Evolutionary conservation across 2,797 vertebrate genomes (phyloP), one percentile per base, ranked within the genome.

Genomic region (Prunella strophiata): DNA sequence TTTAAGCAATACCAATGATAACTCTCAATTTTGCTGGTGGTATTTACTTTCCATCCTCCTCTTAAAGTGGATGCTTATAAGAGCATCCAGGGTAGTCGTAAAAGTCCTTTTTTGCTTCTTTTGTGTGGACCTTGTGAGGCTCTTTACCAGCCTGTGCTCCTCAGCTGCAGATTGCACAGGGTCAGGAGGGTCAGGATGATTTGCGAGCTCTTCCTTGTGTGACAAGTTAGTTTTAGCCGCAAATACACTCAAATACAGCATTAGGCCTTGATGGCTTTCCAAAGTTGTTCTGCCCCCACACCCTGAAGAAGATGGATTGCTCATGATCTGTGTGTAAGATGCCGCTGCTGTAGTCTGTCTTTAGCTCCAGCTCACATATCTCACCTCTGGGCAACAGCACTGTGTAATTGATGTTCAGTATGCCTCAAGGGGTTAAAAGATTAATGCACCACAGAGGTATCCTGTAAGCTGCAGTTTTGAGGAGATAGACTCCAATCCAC

Each of bases 261-360:
- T 98, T 97, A 97, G 23, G 47, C 51, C 52, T 68, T 68, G 90
- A 88, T 97, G 97, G 97, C 97, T 94, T 96, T 97, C 96, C 97
- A 75, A 83, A 96, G 94, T 79, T 93, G 93, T 96, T 93, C 91
- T 96, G 94, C 96, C 95, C 95, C 71, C 83, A 85, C 93, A 81
- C 93, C 94, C 94, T 97, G 97, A 97, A 97, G 98, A 98, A 95
- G 98, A 98, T 94, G 96, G 97, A 98, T 97, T 96, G 97, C 92
- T 97, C 97, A 95, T 97, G 96, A 98, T 98, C 94, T 93, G 84
- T 91, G 96, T 96, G 93, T 94, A 89, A 97, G 95, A 96, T 94
- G 93, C 93, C 5, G 47, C 92, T 96, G 93, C 95, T 97, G 92
- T 98, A 94, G 96, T 85, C 96, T 98, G 90, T 97, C 91, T 97